Percentiles rank a stretch among this genome's conserved stretches.
Conservation (phyloP, 2,113 vertebrate species). For the Macquaria ambigua region DNA sequence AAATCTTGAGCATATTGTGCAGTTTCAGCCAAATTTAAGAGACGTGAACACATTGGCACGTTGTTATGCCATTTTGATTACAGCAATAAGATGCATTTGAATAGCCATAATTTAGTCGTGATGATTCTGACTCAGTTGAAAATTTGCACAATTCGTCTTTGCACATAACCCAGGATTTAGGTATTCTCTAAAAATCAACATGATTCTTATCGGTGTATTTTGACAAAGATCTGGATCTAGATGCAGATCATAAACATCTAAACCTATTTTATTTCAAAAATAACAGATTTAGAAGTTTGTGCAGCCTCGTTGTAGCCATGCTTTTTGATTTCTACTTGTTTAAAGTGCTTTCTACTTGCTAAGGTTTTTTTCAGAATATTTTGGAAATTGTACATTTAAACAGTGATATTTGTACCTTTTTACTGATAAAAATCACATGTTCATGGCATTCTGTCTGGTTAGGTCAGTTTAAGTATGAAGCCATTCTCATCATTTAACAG, state of each 20-base stretch:
- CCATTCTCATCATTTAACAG: neutral
- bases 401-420: slow-evolving; percentile 2
- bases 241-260: neutral
- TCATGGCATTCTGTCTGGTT: slow-evolving; percentile 8
- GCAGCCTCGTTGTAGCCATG: neutral
- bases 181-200: neutral
- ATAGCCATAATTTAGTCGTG: neutral
- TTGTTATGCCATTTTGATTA: neutral
- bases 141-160: neutral
- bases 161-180: neutral
- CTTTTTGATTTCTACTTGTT: neutral
- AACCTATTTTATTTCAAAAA: slow-evolving; percentile 10
- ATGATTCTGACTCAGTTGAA: neutral
- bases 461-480: slow-evolving; percentile 1
- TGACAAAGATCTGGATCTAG: neutral
- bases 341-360: neutral
- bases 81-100: neutral
- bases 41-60: neutral
- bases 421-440: neutral
- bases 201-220: neutral
- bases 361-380: slow-evolving; percentile 30
- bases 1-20: neutral
- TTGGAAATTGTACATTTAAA: slow-evolving; percentile 18
- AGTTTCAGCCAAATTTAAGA: slow-evolving; percentile 12
- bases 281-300: neutral